Base-by-base conservation (phyloP, 2,888 invertebrate species). In the Drosophila ustulata region DNA sequence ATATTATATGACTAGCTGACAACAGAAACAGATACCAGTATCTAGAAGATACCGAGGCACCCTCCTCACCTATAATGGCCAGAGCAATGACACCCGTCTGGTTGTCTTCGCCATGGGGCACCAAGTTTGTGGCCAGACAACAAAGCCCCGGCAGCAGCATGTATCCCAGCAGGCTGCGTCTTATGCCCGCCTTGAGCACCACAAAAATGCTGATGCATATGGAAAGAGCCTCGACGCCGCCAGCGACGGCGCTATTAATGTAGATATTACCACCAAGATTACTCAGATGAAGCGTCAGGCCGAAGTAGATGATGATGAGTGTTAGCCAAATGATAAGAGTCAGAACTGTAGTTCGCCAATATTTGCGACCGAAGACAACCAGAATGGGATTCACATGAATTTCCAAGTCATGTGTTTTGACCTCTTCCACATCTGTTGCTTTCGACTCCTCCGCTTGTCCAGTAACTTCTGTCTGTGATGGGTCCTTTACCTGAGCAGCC, bases 281-380 rank as follows among this genome's bases (percentile, higher is more conserved):
- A 68, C 94, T 95, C 39, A 96, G 93, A 90, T 96, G 96, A 53
- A 96, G 92, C 52, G 96, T 94, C n/a, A 96, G 92, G 2, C 96
- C 96, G 78, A 96, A 96, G 91, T 96, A 96, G 0, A 96, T 95
- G 51, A 96, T 94, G 67, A 96, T 96, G 90, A 96, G 94, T 30
- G 95, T 93, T 89, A 96, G 95, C 96, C 96, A 96, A 53, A 95
- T 94, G 32, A 96, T 88, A 79, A 95, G 94, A 25, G 96, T 93
- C 63, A 96, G 94, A 25, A 95, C 92, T 0, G 96, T 96, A 71
- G 94, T 95, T 85, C 94, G 95, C 75, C 95, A 92, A 82, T 96
- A 94, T 69, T 92, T 91, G 37, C 95, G 94, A 85, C 93, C 94
- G 89, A 96, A 95, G 0, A 96, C 93, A 89, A 96, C 95, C 34